phyloP scores from a whole-genome alignment of 2,797 vertebrate genomes.

The Poecilia gillii region DNA sequence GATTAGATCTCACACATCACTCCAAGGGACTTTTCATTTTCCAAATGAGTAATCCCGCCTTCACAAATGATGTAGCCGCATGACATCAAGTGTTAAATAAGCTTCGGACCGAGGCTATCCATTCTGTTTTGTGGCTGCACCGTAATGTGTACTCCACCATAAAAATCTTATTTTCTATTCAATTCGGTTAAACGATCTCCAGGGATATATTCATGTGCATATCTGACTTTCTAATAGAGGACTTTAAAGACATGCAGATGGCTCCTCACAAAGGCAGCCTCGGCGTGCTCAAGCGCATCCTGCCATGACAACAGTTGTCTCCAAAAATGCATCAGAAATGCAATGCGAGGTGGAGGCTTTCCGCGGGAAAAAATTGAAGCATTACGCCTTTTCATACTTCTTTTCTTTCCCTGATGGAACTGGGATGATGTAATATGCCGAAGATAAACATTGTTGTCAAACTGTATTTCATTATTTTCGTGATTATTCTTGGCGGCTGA shows the following conservation, averaged over 20 bases:
- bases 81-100: conserved; percentile 83
- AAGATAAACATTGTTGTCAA: conserved; percentile 14
- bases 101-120: conserved; percentile 74
- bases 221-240: conserved; percentile 77
- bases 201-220: conserved; percentile 71
- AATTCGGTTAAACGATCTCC: conserved; percentile 73
- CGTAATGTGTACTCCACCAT: conserved; percentile 74
- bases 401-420: conserved; percentile 23
- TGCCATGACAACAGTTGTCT: conserved; percentile 73
- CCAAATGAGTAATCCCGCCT: conserved; percentile 79
- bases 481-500: conserved; percentile 15
- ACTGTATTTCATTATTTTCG: conserved; percentile 32
- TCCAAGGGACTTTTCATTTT: conserved; percentile 81
- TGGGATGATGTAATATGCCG: conserved; percentile 18
- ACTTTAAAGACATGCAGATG: conserved; percentile 76
- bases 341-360: conserved; percentile 44
- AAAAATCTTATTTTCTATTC: conserved; percentile 76
- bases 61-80: conserved; percentile 76
- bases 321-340: conserved; percentile 74
- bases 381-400: conserved; percentile 33
- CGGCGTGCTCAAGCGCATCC: conserved; percentile 73
- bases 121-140: conserved; percentile 75
- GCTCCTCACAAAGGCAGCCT: conserved; percentile 64
- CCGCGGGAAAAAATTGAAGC: conserved; percentile 41
- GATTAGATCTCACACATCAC: conserved; percentile 72